Evolutionary conservation across 2,888 invertebrate species (phyloP).

Genomic region (Theodoxus fluviatilis): DNA sequence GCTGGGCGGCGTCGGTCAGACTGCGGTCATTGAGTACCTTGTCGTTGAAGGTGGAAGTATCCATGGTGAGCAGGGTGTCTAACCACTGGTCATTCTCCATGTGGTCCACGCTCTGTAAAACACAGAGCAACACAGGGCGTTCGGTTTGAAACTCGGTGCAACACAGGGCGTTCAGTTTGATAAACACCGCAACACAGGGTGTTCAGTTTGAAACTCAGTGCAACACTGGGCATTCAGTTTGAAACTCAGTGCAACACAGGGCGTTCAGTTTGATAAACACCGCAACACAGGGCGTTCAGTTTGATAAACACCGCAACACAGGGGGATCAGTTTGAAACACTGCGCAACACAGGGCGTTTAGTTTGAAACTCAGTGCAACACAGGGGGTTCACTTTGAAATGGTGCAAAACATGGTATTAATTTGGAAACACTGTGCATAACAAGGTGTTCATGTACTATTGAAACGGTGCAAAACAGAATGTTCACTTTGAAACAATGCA

Average conservation of each 20-base stretch:
- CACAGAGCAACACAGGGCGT: conserved; percentile 3
- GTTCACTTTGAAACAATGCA: too few relatives aligned
- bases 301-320: too few relatives aligned
- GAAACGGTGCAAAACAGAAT: too few relatives aligned
- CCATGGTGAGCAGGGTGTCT: too few relatives aligned
- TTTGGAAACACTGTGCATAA: background rate
- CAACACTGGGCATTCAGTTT: too few relatives aligned
- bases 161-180: background rate
- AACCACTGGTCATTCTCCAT: conserved; percentile 61
- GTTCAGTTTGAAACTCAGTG: too few relatives aligned
- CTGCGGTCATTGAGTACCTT: conserved; percentile 82
- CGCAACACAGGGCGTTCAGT: background rate
- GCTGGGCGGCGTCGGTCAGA: conserved; percentile 86
- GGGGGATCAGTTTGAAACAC: too few relatives aligned
- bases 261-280: background rate
- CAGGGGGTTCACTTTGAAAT: background rate
- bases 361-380: background rate
- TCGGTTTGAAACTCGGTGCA: background rate
- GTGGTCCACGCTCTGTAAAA: conserved; percentile 43
- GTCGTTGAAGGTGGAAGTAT: conserved; percentile 62
- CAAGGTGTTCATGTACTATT: too few relatives aligned
- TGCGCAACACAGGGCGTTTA: too few relatives aligned
- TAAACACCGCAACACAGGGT: too few relatives aligned
- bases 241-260: background rate
- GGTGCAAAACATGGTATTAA: too few relatives aligned